Base-by-base conservation (phyloP, 2,797 vertebrate species). In the Periophthalmus magnuspinnatus region DNA sequence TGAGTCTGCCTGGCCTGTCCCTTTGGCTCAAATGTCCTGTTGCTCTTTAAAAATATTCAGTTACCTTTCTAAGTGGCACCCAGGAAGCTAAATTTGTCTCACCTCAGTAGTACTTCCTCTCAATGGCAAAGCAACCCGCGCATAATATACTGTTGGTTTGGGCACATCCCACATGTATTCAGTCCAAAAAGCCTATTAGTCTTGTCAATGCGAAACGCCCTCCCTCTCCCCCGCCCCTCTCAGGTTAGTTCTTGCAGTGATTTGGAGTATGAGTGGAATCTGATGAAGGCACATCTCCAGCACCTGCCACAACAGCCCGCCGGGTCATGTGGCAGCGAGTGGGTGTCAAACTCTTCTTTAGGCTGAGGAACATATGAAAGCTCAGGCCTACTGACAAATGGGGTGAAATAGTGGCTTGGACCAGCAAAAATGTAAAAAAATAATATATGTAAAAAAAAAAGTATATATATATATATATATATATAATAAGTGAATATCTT, bases 201-300 rank as follows among this genome's bases (percentile, higher is more conserved):
- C 75, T 74, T 64, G 5, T 16, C 52, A 54, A 8, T 61, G 5
- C 65, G 63, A 22, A 14, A 24, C 4, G 5, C 24, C 65, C 55
- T 38, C 50, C 3, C 24, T 50, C 63, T 55, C 16, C 33, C 67
- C 28, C 32, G 41, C 45, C 34, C 36, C 59, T 22, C 74, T 89
- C 79, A 84, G 78, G 84, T 84, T 88, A 80, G 79, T 76, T 88
- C 79, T 74, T 83, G 84, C 59, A 71, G 59, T 41, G 50, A 69
- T 65, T 36, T 10, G 19, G 70, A 79, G 58, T 65, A 85, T 81
- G 77, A 75, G 17, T 76, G 82, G 78, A 89, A 89, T 89, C 71
- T 70, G 57, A 81, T 64, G 55, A 77, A 78, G 78, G 66, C 66
- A 57, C 17, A 19, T 68, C 70, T 72, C 61, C 64, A 72, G 55